phyloP scores from a whole-genome alignment of 2,797 vertebrate genomes.

The Podarcis lilfordi region DNA sequence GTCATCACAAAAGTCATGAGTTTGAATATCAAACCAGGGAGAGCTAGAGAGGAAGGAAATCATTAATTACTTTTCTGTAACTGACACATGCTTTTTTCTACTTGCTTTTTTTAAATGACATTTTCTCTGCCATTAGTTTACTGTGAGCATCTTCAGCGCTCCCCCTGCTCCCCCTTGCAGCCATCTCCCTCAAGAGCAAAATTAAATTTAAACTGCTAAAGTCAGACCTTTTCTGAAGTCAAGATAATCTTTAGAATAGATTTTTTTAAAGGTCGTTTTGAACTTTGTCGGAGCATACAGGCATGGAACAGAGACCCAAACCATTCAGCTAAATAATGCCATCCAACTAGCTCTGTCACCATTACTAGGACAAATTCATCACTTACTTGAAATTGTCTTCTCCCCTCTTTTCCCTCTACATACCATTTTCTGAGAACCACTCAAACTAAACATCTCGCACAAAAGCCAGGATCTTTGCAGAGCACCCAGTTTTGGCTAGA shows the following conservation, averaged over 20 bases:
- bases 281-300: constrained; percentile 68
- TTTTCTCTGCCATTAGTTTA: constrained; percentile 69
- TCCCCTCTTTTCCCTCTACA: neutral
- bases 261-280: constrained; percentile 78
- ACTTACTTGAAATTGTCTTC: constrained; percentile 51
- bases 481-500: neutral
- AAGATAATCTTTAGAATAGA: constrained; percentile 77
- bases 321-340: constrained; percentile 71
- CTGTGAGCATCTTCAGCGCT: constrained; percentile 29
- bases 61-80: constrained; percentile 59
- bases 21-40: constrained; percentile 56
- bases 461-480: neutral
- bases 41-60: constrained; percentile 43
- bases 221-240: constrained; percentile 67
- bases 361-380: constrained; percentile 62
- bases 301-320: constrained; percentile 23
- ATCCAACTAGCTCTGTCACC: constrained; percentile 69
- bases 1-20: constrained; percentile 48
- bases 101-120: constrained; percentile 55
- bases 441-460: neutral
- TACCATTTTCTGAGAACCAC: neutral
- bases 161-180: constrained; percentile 32
- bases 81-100: constrained; percentile 49
- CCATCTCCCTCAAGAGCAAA: constrained; percentile 65
- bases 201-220: constrained; percentile 74